Evolutionary conservation across 2,888 invertebrate genomes (phyloP).

Genomic region (Dysmachus trigonus): DNA sequence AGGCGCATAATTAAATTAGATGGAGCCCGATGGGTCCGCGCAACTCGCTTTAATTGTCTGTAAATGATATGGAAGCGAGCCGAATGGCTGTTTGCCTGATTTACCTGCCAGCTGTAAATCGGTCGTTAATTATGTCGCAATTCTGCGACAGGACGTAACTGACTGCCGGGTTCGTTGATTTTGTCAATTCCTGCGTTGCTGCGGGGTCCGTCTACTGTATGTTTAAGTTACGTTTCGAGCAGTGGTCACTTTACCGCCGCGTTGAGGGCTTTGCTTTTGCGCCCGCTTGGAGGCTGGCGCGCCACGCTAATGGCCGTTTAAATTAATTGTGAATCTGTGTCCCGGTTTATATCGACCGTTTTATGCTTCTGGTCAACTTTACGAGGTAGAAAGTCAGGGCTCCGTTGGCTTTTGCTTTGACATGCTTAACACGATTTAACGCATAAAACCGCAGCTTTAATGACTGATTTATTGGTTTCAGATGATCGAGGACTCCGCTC

Average conservation of each 20-base stretch:
- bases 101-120: constrained; percentile 27
- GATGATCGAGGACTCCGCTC: neutral
- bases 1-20: constrained; percentile 42
- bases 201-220: no score
- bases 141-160: neutral
- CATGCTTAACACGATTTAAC: constrained; percentile 21
- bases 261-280: neutral
- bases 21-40: constrained; percentile 33
- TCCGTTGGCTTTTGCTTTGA: constrained; percentile 22
- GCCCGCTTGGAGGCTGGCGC: neutral
- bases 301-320: constrained; percentile 17
- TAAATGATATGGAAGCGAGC: constrained; percentile 34
- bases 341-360: constrained; percentile 37
- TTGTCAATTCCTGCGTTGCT: neutral
- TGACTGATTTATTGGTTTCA: constrained; percentile 22
- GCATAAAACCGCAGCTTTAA: constrained; percentile 21
- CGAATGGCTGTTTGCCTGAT: constrained; percentile 25
- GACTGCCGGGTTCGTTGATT: neutral
- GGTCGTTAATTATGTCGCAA: constrained; percentile 30
- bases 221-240: neutral
- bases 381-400: constrained; percentile 37
- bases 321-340: constrained; percentile 46
- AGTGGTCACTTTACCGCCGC: neutral
- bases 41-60: constrained; percentile 28
- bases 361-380: constrained; percentile 41